These are phyloP conservation scores for Agrotis exclamationis DNA, from an alignment of 2,888 invertebrate species.

Conservation along the genomic window DNA sequence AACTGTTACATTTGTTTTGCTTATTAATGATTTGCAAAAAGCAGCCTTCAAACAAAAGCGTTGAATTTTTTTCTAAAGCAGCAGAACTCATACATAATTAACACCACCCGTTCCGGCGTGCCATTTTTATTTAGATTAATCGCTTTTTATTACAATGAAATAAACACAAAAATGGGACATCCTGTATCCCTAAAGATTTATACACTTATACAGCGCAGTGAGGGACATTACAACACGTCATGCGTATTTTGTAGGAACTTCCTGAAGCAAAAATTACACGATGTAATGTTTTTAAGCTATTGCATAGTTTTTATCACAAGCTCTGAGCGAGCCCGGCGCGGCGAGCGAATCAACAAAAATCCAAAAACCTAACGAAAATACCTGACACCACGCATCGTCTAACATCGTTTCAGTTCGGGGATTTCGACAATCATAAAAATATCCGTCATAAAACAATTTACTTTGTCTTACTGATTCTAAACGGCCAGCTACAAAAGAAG, in stretches of 20 bases:
- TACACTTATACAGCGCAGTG: constrained; percentile 11
- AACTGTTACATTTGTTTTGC: constrained; percentile 10
- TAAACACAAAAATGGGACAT: constrained; percentile 37
- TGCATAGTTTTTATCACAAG: too few species aligned
- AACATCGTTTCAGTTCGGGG: too few species aligned
- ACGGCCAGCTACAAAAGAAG: too few species aligned
- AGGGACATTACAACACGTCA: constrained; percentile 1
- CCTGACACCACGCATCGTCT: too few species aligned
- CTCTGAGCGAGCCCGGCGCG: too few species aligned
- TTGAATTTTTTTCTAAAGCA: constrained; percentile 46
- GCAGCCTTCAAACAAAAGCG: constrained; percentile 19
- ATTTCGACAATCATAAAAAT: too few species aligned
- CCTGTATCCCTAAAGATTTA: constrained; percentile 13
- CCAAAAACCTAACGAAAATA: too few species aligned
- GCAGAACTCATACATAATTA: constrained; percentile 48
- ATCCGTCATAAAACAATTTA: too few species aligned
- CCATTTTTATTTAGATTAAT: constrained; percentile 60
- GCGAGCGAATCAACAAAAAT: too few species aligned
- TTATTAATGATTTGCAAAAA: constrained; percentile 24
- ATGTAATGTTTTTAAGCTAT: too few species aligned
- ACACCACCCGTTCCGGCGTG: constrained; percentile 46
- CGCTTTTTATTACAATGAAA: constrained; percentile 59
- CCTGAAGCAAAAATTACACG: too few species aligned
- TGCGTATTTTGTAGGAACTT: background rate
- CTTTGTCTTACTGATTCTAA: too few species aligned